phyloP scores from a whole-genome alignment of 2,888 invertebrate species.

The Mythimna impura region DNA sequence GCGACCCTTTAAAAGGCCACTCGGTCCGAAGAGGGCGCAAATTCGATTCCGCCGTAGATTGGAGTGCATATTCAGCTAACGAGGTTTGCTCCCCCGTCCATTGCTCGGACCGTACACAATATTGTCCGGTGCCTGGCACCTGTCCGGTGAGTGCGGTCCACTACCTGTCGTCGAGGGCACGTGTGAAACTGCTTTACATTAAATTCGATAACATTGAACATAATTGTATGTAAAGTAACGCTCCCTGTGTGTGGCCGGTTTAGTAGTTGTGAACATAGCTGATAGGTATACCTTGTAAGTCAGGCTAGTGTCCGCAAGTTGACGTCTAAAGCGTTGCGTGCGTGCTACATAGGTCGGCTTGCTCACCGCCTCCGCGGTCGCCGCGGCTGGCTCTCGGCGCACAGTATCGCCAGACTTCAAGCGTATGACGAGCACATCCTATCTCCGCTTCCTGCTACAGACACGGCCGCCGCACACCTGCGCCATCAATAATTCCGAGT shows the following conservation, averaged over 20 bases:
- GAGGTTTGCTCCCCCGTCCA: conserved; percentile 72
- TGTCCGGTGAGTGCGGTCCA: conserved; percentile 24
- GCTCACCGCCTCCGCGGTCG: too few relatives aligned
- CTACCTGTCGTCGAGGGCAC: neutral
- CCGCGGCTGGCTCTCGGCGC: neutral
- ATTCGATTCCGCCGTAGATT: conserved; percentile 86
- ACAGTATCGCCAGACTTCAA: neutral
- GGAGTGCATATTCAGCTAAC: conserved; percentile 88
- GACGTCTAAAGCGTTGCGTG: too few relatives aligned
- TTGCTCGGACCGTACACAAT: conserved; percentile 15
- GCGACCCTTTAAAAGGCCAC: conserved; percentile 79
- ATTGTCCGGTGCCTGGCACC: conserved; percentile 37
- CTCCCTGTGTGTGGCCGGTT: neutral
- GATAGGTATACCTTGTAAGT: neutral
- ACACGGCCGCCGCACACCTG: conserved; percentile 48
- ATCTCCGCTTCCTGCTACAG: conserved; percentile 34
- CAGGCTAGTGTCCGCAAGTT: too few relatives aligned
- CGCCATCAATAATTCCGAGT: conserved; percentile 59
- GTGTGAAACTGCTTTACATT: conserved; percentile 16
- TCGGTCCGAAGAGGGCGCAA: conserved; percentile 75
- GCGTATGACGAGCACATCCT: conserved; percentile 21
- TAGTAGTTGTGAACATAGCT: neutral
- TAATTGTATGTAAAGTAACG: neutral
- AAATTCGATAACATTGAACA: neutral
- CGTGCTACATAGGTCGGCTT: too few relatives aligned